A percentile compares a stretch with the other conserved stretches of the same genome.
Evolutionary conservation across 1,140 invertebrate species (phyloP).

Genomic region (Drosophila ogumai): DNA sequence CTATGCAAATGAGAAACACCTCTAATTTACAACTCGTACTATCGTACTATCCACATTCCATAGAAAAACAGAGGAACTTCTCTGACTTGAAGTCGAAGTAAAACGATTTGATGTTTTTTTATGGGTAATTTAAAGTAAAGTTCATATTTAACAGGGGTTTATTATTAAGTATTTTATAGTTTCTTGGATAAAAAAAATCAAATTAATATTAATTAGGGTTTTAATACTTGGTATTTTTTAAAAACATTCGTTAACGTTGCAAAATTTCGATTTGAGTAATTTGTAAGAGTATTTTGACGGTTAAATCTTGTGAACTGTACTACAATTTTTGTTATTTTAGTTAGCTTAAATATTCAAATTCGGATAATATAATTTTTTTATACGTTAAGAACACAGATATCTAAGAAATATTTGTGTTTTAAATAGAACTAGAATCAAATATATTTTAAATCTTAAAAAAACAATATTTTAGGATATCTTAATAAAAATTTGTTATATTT

Average conservation of each 20-base stretch:
- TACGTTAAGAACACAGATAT: no score
- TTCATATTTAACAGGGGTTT: not conserved
- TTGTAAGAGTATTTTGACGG: no score
- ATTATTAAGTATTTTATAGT: not conserved
- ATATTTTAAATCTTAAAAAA: not conserved
- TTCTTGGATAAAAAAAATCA: no score
- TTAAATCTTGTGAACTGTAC: no score
- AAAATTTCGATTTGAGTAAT: no score
- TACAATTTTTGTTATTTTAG: no score
- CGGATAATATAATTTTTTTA: no score
- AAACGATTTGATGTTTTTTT: not conserved
- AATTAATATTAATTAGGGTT: no score
- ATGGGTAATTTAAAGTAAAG: not conserved
- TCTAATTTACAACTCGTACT: constrained; percentile 40
- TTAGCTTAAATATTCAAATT: no score
- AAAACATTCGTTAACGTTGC: no score
- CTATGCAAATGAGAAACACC: constrained; percentile 43
- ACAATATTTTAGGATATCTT: not conserved
- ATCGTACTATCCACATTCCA: constrained; percentile 36
- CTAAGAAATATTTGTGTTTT: no score
- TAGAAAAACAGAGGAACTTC: constrained; percentile 18
- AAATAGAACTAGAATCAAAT: not conserved
- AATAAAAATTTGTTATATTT: not conserved
- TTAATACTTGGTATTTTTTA: no score
- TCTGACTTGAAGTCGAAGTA: not conserved